Percentiles rank a stretch among this genome's conserved stretches.
phyloP scores from a whole-genome alignment of 2,888 invertebrate genomes.

The Leptopilina myrica region DNA sequence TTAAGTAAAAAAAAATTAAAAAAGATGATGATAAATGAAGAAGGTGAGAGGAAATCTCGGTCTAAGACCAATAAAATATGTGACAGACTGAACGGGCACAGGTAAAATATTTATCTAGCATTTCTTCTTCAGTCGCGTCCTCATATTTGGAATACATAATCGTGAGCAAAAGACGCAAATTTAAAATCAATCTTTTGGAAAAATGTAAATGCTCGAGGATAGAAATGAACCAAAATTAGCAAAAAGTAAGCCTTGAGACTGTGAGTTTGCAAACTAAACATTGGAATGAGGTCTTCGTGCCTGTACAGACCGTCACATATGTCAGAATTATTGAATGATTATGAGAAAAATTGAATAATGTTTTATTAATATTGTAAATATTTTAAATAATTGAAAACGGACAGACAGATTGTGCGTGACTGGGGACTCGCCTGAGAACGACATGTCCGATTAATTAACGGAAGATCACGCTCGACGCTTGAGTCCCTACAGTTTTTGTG shows the following conservation, averaged over 20 bases:
- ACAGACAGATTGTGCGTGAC: slow-evolving; percentile 71
- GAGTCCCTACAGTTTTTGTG: slow-evolving; percentile 65
- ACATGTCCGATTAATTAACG: slow-evolving; percentile 46
- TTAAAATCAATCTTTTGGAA: not conserved
- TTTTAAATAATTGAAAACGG: slow-evolving; percentile 74
- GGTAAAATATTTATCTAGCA: slow-evolving; percentile 46
- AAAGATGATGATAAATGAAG: slow-evolving; percentile 45
- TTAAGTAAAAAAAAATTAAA: slow-evolving; percentile 51
- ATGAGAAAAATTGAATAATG: slow-evolving; percentile 63
- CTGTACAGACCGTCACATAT: slow-evolving; percentile 68
- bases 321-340: slow-evolving; percentile 69
- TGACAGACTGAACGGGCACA: slow-evolving; percentile 68
- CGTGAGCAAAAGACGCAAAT: not conserved
- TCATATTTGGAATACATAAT: slow-evolving; percentile 35
- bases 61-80: slow-evolving; percentile 66
- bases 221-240: slow-evolving; percentile 3
- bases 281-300: slow-evolving; percentile 53
- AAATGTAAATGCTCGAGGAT: not conserved
- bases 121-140: slow-evolving; percentile 1
- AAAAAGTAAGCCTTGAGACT: not conserved
- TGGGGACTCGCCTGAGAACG: slow-evolving; percentile 62
- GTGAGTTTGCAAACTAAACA: slow-evolving; percentile 23
- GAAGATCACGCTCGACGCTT: slow-evolving; percentile 57
- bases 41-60: slow-evolving; percentile 60
- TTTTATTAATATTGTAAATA: slow-evolving; percentile 75